Evolutionary conservation across 2,888 invertebrate species (phyloP).

Genomic region (Diloba caeruleocephala): DNA sequence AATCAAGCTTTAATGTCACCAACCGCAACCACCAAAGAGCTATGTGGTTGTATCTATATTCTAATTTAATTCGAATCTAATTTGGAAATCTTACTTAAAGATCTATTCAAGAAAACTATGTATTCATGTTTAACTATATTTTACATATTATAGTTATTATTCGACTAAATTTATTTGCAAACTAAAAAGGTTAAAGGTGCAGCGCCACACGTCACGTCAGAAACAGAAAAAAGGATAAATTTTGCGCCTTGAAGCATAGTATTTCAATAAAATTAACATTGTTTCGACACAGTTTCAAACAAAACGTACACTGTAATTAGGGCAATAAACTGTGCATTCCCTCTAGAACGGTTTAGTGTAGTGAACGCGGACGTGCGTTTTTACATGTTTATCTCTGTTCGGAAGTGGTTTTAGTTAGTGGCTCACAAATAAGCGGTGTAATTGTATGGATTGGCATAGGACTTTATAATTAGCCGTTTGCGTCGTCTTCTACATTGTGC

Average conservation of each 20-base stretch:
- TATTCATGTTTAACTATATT: no score
- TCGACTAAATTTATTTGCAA: constrained; percentile 30
- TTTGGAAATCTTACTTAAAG: no score
- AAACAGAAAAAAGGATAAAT: constrained; percentile 62
- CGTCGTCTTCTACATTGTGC: constrained; percentile 48
- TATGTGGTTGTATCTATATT: no score
- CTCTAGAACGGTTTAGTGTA: constrained; percentile 33
- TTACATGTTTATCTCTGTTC: constrained; percentile 32
- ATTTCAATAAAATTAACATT: constrained; percentile 56
- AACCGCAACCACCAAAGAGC: no score
- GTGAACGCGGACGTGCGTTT: constrained; percentile 34
- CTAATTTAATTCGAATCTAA: no score
- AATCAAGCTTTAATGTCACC: no score
- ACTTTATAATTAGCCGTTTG: constrained; percentile 59
- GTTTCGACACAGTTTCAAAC: constrained; percentile 48
- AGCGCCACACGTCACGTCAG: constrained; percentile 63
- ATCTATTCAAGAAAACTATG: no score
- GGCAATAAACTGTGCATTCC: constrained; percentile 46
- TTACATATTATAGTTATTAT: background rate
- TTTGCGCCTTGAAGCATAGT: constrained; percentile 66
- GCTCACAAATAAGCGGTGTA: constrained; percentile 44
- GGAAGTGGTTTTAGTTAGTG: constrained; percentile 44
- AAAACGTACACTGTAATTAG: constrained; percentile 43
- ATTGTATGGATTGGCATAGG: constrained; percentile 55
- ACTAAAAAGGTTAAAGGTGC: constrained; percentile 16